Evolutionary conservation across 2,797 vertebrate species (phyloP).

Genomic region (Lagocephalus sceleratus): DNA sequence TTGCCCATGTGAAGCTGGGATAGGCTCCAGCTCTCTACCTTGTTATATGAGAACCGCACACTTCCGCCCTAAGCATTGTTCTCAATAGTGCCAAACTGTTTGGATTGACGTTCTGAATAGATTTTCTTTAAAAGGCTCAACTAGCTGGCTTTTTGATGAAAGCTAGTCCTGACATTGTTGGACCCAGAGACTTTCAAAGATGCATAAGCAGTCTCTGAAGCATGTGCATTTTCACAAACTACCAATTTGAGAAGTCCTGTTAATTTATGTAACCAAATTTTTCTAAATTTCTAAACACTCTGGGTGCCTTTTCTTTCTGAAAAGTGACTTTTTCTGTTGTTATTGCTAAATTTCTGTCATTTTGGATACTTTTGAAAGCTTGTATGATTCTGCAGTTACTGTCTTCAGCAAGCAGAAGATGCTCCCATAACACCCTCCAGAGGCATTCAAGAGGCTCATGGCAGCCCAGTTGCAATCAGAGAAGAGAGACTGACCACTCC

Average conservation of each 20-base stretch:
- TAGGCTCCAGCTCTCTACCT: conserved; percentile 66
- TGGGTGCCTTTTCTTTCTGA: no score
- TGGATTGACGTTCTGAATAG: conserved; percentile 40
- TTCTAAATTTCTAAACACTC: no score
- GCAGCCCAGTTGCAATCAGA: no score
- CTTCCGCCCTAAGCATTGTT: conserved; percentile 49
- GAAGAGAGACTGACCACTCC: no score
- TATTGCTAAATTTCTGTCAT: no score
- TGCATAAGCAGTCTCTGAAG: conserved; percentile 15
- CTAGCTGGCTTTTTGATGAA: conserved; percentile 54
- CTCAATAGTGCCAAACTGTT: conserved; percentile 49
- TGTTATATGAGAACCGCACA: conserved; percentile 33
- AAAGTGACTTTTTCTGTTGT: no score
- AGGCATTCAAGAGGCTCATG: no score
- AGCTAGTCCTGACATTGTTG: conserved; percentile 31
- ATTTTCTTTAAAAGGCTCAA: conserved; percentile 32
- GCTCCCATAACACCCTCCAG: no score
- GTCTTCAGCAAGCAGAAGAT: no score
- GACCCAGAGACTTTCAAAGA: conserved; percentile 20
- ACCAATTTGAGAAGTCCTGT: conserved; percentile 61
- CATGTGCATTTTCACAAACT: conserved; percentile 40
- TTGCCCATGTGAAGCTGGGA: conserved; percentile 66
- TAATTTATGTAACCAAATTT: conserved; percentile 69
- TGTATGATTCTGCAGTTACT: no score
- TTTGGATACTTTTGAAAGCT: no score